These are phyloP conservation scores for Crambe crambe DNA, from an alignment of 37 sponge, comb jelly and placozoan species.

Conservation along the genomic window DNA sequence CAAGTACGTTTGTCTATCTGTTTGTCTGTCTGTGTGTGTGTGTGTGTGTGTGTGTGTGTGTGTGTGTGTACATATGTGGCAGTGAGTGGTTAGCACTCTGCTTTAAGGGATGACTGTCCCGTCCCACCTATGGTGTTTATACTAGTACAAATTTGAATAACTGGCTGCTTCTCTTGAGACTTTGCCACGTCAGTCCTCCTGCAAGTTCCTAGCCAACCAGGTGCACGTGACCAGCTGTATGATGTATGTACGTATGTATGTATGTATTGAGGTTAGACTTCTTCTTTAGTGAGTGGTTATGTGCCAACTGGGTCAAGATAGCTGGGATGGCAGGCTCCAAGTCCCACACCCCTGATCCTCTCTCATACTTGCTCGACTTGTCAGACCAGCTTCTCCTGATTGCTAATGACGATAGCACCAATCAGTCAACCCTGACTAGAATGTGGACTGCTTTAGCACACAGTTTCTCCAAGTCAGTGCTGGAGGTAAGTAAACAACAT, in stretches of 20 bases:
- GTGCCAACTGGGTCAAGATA: slow-evolving; percentile 21
- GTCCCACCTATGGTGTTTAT: no score
- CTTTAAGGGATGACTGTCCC: no score
- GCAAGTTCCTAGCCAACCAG: no score
- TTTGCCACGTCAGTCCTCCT: no score
- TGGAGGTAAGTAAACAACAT: not conserved
- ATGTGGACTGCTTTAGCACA: slow-evolving; percentile 7
- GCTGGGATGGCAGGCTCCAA: not conserved
- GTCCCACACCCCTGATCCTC: not conserved
- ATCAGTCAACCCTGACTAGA: not conserved
- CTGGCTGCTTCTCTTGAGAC: no score
- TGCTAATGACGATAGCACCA: not conserved
- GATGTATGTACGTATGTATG: no score
- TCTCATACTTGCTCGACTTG: slow-evolving; percentile 1
- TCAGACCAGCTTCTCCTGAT: not conserved
- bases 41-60: no score
- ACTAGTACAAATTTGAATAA: no score
- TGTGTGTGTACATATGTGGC: no score
- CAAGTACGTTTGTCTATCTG: not conserved
- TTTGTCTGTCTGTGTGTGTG: no score
- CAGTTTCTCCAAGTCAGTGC: not conserved
- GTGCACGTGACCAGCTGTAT: no score
- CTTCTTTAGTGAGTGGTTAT: not conserved
- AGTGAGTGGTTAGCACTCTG: not conserved
- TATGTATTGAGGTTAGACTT: no score